Evolutionary conservation across 1,140 invertebrate species (phyloP), one percentile per base, ranked within the genome.

Genomic region (Drosophila erecta): DNA sequence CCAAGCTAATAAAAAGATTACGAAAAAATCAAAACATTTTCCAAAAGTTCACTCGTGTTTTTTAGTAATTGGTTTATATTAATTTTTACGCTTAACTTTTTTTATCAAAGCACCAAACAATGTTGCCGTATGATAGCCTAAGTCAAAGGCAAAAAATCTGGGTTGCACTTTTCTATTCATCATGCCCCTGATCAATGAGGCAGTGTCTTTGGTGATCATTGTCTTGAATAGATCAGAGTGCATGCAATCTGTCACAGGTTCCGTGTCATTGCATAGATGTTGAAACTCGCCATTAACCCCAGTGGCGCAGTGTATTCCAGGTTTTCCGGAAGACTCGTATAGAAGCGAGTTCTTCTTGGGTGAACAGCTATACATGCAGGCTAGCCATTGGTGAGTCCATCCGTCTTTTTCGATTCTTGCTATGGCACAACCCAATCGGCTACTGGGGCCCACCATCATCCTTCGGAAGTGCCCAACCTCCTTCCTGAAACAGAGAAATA

Each of bases 361-460:
- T 14, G 54, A 30, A 30, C 54, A 56, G 15, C 54, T 30, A 22
- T 56, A 56, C 6, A 44, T 24, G 7, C 54, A 56, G 6, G 24
- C 5, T 1, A 56, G 15, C 54, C 54, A 56, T 27, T 56, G 37
- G n/a, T 56, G 22, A 7, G n/a, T 30, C 22, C 10, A 43, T 12
- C 38, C 54, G 24, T n/a, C 24, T 1, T 20, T 56, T 14, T 56
- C 24, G 17, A n/a, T 14, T 12, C 4, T 14, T 12, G 54, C 54
- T 4, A 44, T 20, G 38, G 54, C 54, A 20, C 54, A 56, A 0
- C 54, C 54, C 15, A 56, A 1, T 4, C 38, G 38, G n/a, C 30
- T 43, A 10, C 12, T 56, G 7, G 54, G 24, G 24, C 54, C 54
- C 15, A 56, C 38, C 12, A 56, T 56, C 54, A 56, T 56, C 5